Base-by-base conservation (phyloP, 2,888 invertebrate genomes). In the Hoplodrina ambigua region DNA sequence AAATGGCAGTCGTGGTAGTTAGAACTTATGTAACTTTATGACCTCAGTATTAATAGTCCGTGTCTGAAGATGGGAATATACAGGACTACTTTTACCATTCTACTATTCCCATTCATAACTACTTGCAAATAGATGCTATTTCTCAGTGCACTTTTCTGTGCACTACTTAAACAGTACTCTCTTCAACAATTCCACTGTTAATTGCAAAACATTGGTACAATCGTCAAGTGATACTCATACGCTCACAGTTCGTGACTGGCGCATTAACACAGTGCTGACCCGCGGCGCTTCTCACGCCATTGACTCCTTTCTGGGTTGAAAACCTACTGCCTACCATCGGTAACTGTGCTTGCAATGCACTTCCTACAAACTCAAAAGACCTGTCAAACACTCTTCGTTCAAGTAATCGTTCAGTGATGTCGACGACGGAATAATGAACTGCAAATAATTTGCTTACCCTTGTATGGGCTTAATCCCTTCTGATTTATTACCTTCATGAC, bases 201-300 rank as follows among this genome's bases (percentile, higher is more conserved):
- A 79, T 78, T 78, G 66, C 70, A 15, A 64, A 61, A 20, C 66
- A 64, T 79, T 65, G 25, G 61, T 65, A 58, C 65, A 73, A 57
- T 82, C 63, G 61, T 82, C 69, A 74, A 73, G 63, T 74, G 75
- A 75, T 67, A 79, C 72, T 79, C 78, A 80, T 81, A 73, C 76
- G 79, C 75, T 75, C 76, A 58, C 70, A 55, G 76, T 78, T 88
- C 91, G 90, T 91, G 91, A 88, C 85, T 82, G 65, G 79, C 85
- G 82, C 87, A 88, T 91, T 88, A 89, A 84, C 83, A 81, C 81
- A 78, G 74, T 78, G 81, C 69, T 86, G 88, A 88, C 89, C 88
- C 78, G 83, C 74, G 80, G 87, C 85, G 68, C 81, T 88, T 91
- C 92, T 87, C 91, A 91, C 91, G 89, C 85, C 81, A 84, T 86